Evolutionary conservation across 2,113 vertebrate species (phyloP).

Genomic region (Australoheros scitulus): DNA sequence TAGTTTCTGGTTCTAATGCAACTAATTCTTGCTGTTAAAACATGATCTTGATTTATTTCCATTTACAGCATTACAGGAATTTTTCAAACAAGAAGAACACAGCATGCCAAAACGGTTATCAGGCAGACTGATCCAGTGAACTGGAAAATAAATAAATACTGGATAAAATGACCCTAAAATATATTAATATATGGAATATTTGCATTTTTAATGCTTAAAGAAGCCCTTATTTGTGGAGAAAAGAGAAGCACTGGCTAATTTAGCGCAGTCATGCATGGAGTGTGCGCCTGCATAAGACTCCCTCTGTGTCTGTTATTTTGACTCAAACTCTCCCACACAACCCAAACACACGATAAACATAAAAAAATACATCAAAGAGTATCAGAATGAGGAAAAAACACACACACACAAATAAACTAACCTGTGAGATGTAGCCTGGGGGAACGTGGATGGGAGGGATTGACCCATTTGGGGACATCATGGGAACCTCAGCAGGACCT

Average conservation of each 20-base stretch:
- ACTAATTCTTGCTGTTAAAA: not conserved
- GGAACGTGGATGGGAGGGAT: slow-evolving; percentile 98
- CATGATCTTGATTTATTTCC: not conserved
- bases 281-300: not conserved
- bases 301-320: not conserved
- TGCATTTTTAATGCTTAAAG: not conserved
- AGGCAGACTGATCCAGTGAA: not conserved
- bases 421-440: slow-evolving; percentile 99
- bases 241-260: not conserved
- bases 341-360: not conserved
- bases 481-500: slow-evolving; percentile 98
- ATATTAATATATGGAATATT: not conserved
- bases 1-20: not conserved
- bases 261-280: not conserved
- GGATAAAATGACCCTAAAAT: not conserved
- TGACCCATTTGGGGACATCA: slow-evolving; percentile 99
- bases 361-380: not conserved
- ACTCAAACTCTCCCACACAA: slow-evolving; percentile 15
- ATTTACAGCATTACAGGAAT: not conserved
- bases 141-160: not conserved
- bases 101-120: not conserved
- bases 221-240: not conserved
- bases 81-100: not conserved
- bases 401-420: slow-evolving; percentile 61
- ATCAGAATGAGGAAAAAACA: not conserved